Evolutionary conservation across 1,140 invertebrate species (phyloP), one percentile per base, ranked within the genome.

Genomic region (Eumaeus atala): DNA sequence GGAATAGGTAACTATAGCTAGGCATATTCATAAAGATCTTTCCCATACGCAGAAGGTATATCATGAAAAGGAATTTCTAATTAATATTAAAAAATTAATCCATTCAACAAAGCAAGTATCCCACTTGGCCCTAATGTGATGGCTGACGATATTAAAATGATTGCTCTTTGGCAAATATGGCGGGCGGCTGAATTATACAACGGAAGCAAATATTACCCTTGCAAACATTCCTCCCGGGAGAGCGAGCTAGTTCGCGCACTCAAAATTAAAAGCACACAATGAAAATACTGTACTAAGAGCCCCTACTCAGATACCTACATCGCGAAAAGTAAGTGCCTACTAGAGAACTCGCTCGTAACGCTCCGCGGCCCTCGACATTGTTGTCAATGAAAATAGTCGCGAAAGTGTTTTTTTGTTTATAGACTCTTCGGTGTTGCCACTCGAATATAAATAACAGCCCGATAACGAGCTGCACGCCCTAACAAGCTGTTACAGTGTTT

Each of bases 111-210:
- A 81, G 74, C 72, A 69, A 74, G 74, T 77, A 83, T 80, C 72
- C 73, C 74, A 67, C 70, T 73, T 69, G 68, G 70, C 76, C 76
- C 81, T 84, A 87, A 87, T 84, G 78, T 76, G 80, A 82, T 83
- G 74, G 66, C 78, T 80, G 81, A 81, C 83, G 84, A 90, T 90
- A 89, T 90, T 89, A 89, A 90, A 90, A 90, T 89, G 89, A 90
- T 90, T 90, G 89, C 89, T 90, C 89, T 90, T 90, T 89, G 87
- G 88, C 88, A 90, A 90, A 90, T 89, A 90, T 89, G 88, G 89
- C 84, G 87, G 88, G 87, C 89, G 79, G 89, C 88, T 90, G 89
- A 90, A 90, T 90, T 90, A 90, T 90, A 89, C 89, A 89, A 88
- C 88, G 89, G 84, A 80, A 82, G 89, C 89, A 90, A 90, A 90